These are phyloP conservation scores for Plumapathes pennacea DNA, from an alignment of 92 coral and sea anemone species.

Conservation along the genomic window DNA sequence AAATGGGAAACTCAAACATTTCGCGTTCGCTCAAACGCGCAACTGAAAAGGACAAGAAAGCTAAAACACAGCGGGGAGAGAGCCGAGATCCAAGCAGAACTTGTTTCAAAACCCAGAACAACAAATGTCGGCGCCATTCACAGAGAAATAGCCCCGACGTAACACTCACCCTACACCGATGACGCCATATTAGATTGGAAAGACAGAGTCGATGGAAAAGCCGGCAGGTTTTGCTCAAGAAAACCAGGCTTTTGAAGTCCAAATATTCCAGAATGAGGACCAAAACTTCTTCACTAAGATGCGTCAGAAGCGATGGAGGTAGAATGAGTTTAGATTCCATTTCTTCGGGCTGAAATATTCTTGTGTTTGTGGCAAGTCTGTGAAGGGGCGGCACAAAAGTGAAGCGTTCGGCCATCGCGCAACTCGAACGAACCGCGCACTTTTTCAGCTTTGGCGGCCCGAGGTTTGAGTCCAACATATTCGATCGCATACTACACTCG, in stretches of 20 bases:
- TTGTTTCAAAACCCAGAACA: not conserved
- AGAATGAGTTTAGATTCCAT: conserved; percentile 86
- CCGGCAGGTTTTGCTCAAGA: conserved; percentile 96
- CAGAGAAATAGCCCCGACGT: conserved; percentile 35
- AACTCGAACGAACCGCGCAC: conserved; percentile 54
- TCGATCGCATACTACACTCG: conserved; percentile 59
- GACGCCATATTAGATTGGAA: conserved; percentile 99
- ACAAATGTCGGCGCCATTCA: conserved; percentile 13
- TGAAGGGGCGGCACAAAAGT: conserved; percentile 78
- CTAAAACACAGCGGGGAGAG: not conserved
- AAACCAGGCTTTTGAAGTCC: conserved; percentile 97
- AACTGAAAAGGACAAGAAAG: not conserved
- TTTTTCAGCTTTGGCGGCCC: conserved; percentile 85
- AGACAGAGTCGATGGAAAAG: conserved; percentile 98
- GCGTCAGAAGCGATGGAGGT: conserved; percentile 89
- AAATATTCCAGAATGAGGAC: conserved; percentile 97
- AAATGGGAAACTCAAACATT: conserved; percentile 18
- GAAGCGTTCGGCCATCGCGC: conserved; percentile 44
- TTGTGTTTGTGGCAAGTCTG: conserved; percentile 83
- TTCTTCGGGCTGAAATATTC: conserved; percentile 95
- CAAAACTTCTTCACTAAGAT: conserved; percentile 97
- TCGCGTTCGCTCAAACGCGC: conserved; percentile 1
- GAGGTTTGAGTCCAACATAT: conserved; percentile 89
- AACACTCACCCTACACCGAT: conserved; percentile 98
- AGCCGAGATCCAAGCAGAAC: not conserved